Base-by-base conservation (phyloP, 2,113 vertebrate genomes). In the Mohoua ochrocephala region DNA sequence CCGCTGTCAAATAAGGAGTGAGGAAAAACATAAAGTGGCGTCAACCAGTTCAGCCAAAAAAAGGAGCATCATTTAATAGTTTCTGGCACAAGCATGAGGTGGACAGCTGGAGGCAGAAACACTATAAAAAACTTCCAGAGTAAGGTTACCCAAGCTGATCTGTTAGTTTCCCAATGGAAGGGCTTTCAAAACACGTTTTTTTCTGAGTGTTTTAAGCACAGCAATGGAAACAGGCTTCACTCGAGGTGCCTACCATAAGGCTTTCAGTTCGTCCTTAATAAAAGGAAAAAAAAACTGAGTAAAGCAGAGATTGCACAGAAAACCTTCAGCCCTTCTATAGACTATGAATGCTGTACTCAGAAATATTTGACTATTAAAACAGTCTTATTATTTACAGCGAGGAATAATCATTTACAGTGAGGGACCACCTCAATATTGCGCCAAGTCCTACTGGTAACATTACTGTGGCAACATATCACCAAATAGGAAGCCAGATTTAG, bases 401-500 rank as follows among this genome's bases (percentile, higher is more conserved):
- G 12, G 45, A 41, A 57, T 49, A 86, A 71, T 59, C 3, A 70
- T 70, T 83, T 86, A 50, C 28, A 64, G 61, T 59, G 50, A 77
- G 10, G 28, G 13, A 67, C 56, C 24, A 52, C 68, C 31, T 70
- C 33, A 80, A 6, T 53, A 52, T 18, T 75, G 33, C 21, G 31
- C 7, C 0, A 2, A 88, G 21, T 42, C 31, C 49, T 83, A 79
- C 30, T 19, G 63, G 26, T 37, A 84, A 83, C 10, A 28, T 63
- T 89, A n/a, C 71, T 71, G 41, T n/a, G 50, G 24, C 69, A 64
- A 53, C n/a, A 39, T 50, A 44, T n/a, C 27, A 92, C 26, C 11
- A 91, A 93, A 79, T 54, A 85, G 95, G 42, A 87, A 93, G 64
- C 33, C 82, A 91, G 35, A 90, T 61, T 87, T 81, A 80, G 54